Evolutionary conservation across 2,797 vertebrate species (phyloP).

Genomic region (Sylvia borin): DNA sequence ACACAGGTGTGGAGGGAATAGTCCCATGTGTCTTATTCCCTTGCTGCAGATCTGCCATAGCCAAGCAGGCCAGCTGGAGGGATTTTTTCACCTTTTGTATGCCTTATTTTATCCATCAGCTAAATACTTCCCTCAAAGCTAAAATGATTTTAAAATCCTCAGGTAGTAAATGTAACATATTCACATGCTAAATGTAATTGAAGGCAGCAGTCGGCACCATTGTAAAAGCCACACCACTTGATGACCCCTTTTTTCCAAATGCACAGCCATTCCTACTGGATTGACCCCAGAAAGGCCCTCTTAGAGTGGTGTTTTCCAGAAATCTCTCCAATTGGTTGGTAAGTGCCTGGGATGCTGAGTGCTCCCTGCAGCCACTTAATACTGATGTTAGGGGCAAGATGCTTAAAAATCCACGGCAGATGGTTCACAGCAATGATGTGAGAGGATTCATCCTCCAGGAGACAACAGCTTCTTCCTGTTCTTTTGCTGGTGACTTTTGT

Average conservation of each 20-base stretch:
- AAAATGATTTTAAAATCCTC: neutral
- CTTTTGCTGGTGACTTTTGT: constrained; percentile 9
- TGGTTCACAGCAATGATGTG: neutral
- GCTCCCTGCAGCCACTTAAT: neutral
- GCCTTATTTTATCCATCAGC: neutral
- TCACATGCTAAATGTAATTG: neutral
- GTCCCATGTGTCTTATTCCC: neutral
- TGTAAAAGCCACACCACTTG: neutral
- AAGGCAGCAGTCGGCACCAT: neutral
- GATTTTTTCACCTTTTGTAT: neutral
- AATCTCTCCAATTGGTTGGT: neutral
- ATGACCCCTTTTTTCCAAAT: neutral
- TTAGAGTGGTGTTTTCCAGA: neutral
- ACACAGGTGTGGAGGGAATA: neutral
- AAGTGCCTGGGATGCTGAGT: neutral
- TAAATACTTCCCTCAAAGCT: neutral
- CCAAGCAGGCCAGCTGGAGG: neutral
- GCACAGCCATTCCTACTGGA: neutral
- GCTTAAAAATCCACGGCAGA: neutral
- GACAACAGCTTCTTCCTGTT: neutral
- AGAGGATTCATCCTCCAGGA: neutral
- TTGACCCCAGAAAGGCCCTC: neutral
- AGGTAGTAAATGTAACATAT: neutral
- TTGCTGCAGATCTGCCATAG: neutral
- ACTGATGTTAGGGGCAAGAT: neutral